Conservation (phyloP, 2,113 vertebrate genomes). For the Bothrops jararaca region DNA sequence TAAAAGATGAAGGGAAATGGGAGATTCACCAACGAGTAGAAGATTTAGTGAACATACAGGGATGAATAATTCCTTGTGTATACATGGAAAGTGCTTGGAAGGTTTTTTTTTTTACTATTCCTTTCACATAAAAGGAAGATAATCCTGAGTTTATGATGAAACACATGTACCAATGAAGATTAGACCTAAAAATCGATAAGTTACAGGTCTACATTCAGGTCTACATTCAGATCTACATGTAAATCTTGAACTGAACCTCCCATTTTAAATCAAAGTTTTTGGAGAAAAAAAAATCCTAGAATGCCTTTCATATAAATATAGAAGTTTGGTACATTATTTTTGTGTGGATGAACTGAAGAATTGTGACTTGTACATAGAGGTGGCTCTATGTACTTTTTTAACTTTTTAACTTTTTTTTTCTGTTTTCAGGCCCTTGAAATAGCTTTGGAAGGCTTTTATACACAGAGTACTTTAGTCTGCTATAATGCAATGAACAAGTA, state of each 20-base stretch:
- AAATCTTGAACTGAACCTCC: background rate
- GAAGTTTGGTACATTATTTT: background rate
- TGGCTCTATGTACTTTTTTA: background rate
- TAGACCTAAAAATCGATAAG: background rate
- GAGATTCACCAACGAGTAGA: background rate
- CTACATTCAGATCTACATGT: too few species aligned
- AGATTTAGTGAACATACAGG: background rate
- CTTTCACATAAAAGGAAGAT: background rate
- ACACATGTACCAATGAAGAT: background rate
- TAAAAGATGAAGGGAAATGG: background rate
- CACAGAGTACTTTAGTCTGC: background rate
- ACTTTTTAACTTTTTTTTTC: background rate
- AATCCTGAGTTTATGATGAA: background rate
- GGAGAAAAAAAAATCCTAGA: background rate
- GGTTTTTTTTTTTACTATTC: background rate
- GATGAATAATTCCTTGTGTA: background rate
- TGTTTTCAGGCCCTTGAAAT: conserved; percentile 13
- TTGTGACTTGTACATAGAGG: background rate
- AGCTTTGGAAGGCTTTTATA: conserved; percentile 12
- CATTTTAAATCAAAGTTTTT: background rate
- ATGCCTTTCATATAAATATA: background rate
- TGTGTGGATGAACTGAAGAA: background rate
- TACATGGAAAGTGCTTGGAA: background rate
- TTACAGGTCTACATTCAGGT: background rate
- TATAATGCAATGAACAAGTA: conserved; percentile 23